Evolutionary conservation across 2,888 invertebrate species (phyloP).

Genomic region (Dryococelus australis): DNA sequence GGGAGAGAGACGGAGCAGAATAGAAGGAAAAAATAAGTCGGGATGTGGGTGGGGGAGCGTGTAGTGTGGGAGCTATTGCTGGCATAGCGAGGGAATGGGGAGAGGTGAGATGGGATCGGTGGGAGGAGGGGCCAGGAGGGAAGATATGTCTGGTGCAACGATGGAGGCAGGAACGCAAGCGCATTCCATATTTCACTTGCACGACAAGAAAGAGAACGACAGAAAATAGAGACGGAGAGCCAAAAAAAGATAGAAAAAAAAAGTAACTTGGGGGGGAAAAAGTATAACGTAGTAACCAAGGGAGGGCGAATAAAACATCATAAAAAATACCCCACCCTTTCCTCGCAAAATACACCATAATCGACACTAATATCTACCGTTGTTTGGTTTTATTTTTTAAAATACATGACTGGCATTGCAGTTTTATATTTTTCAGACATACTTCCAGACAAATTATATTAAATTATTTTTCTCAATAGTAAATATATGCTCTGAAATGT

Average conservation of each 20-base stretch:
- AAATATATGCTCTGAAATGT: background rate
- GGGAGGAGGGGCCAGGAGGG: background rate
- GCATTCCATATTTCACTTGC: conserved; percentile 30
- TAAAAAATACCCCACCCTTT: background rate
- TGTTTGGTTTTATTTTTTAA: background rate
- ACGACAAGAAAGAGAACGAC: background rate
- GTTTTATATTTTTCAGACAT: background rate
- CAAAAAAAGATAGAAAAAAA: background rate
- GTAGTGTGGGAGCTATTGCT: background rate
- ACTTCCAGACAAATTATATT: background rate
- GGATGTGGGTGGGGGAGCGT: background rate
- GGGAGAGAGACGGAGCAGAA: conserved; percentile 1
- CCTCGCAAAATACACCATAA: background rate
- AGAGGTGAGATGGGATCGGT: background rate
- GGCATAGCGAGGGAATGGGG: conserved; percentile 18
- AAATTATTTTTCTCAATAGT: background rate
- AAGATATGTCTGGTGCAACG: conserved; percentile 28
- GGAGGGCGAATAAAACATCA: background rate
- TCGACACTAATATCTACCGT: background rate
- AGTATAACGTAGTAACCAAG: background rate
- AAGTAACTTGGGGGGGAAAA: background rate
- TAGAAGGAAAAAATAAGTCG: conserved; percentile 13
- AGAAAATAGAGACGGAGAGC: conserved; percentile 2
- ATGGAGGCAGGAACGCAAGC: conserved; percentile 22
- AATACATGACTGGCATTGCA: background rate